Percentiles rank a stretch among this genome's conserved stretches.
These are phyloP conservation scores for Lepetodrilus schrolli DNA, from an alignment of 2,888 invertebrate genomes.

Conservation along the genomic window DNA sequence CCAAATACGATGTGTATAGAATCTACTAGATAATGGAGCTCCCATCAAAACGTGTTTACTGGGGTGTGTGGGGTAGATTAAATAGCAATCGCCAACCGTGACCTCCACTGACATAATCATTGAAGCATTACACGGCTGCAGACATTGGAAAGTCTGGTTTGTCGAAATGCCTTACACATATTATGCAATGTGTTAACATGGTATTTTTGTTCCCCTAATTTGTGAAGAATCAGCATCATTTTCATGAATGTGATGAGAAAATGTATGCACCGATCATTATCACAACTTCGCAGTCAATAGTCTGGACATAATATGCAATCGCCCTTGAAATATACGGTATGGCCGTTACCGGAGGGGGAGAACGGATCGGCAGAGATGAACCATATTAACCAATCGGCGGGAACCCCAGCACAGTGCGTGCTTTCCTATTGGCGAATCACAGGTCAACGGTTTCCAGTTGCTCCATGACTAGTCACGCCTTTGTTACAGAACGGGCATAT, in stretches of 20 bases:
- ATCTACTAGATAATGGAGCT: neutral
- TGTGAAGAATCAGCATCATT: neutral
- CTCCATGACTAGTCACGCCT: neutral
- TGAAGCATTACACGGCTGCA: neutral
- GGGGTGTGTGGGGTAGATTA: conserved; percentile 9
- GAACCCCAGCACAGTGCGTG: conserved; percentile 17
- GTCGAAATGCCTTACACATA: too few relatives aligned
- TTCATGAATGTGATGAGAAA: neutral
- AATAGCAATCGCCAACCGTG: neutral
- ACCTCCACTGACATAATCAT: neutral
- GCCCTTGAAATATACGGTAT: conserved; percentile 31
- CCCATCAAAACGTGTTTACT: conserved; percentile 6
- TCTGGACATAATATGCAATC: conserved; percentile 33
- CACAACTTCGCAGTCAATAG: conserved; percentile 21
- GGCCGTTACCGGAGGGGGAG: conserved; percentile 39
- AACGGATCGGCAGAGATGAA: conserved; percentile 45
- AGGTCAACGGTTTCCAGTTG: conserved; percentile 22
- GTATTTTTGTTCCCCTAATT: too few relatives aligned
- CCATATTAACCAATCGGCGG: conserved; percentile 43
- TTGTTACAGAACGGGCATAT: conserved; percentile 31
- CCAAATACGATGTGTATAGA: neutral
- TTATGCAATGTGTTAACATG: too few relatives aligned
- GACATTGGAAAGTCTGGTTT: too few relatives aligned
- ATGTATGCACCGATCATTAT: conserved; percentile 22
- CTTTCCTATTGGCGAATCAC: conserved; percentile 28